Conservation (phyloP, 2,888 invertebrate genomes). For the Caenorhabditis sp. region DNA sequence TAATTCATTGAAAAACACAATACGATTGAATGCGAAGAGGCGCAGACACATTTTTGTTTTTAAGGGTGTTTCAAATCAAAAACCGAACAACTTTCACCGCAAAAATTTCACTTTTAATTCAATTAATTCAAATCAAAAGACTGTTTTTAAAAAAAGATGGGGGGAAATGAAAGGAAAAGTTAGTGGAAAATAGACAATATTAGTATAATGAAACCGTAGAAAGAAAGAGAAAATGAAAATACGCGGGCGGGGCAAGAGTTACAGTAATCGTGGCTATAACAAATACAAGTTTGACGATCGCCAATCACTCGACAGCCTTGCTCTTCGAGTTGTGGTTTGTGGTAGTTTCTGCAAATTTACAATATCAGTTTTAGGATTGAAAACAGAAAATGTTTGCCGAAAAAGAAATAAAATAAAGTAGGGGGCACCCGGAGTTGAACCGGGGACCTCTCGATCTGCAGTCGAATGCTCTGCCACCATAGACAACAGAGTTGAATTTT, state of each 20-base stretch:
- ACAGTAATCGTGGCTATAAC: slow-evolving; percentile 57
- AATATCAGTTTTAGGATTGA: too few species aligned
- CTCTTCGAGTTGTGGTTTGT: slow-evolving; percentile 48
- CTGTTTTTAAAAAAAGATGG: slow-evolving; percentile 5
- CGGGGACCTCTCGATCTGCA: slow-evolving; percentile 79
- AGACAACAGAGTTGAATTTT: too few species aligned
- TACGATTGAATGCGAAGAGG: not conserved
- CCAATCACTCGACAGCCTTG: slow-evolving; percentile 57
- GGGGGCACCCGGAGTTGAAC: slow-evolving; percentile 51
- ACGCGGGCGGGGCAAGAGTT: slow-evolving; percentile 7
- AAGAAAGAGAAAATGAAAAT: not conserved
- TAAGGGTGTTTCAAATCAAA: too few species aligned
- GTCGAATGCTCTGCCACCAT: slow-evolving; percentile 79
- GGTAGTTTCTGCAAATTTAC: slow-evolving; percentile 29
- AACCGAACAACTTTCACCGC: too few species aligned
- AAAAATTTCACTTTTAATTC: too few species aligned
- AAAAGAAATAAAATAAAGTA: slow-evolving; percentile 22
- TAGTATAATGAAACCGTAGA: not conserved
- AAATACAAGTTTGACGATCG: slow-evolving; percentile 57
- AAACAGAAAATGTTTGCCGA: not conserved
- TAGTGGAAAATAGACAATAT: slow-evolving; percentile 3
- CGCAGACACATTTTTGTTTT: not conserved
- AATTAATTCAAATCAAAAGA: slow-evolving; percentile 11
- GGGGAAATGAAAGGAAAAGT: too few species aligned
- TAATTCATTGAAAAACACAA: not conserved